Evolutionary conservation across 2,888 invertebrate genomes (phyloP), one percentile per base, ranked within the genome.

Genomic region (Mactromeris polynyma): DNA sequence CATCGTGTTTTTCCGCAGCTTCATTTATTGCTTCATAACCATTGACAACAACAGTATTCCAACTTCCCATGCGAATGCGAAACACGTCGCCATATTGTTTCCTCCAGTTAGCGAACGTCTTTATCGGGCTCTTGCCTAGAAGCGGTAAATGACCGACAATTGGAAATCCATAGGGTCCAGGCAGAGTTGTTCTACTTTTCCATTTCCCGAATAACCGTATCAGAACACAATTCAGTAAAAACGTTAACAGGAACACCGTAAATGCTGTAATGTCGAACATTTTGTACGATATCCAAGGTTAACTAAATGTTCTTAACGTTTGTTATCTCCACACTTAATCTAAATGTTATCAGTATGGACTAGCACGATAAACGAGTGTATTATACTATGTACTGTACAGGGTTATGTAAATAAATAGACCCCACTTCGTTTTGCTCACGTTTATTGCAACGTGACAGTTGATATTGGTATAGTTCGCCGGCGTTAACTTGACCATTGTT

Each of bases 91-190:
- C 94, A 80, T 93, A 93, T 21, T 40, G 85, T 33, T 89, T 81
- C 7, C 91, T 81, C 88, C 92, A 86, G 54, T 86, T 85, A 9
- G 40, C 51, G 78, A 94, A 90, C 38, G 90, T 92, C 51, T 81
- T 33, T n/a, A 86, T 88, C 6, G 92, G 94, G 4, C 82, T 51
- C 7, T 82, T 73, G 1, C 90, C 91, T 14, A 94, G 84, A n/a
- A 91, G 86, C 7, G 89, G 93, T 38, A 93, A 85, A 82, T 94
- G 92, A n/a, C 94, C 94, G 3, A 94, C 69, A n/a, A 94, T 33
- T 1, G 94, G 94, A 9, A 92, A 83, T 17, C 93, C 93, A 81
- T 88, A 86, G 1, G 94, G 94, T 31, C 93, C 94, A 1, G 91
- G 90, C 2, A 92, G 91, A 33, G 42, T 36, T 40, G n/a, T 19